Evolutionary conservation across 2,113 vertebrate species (phyloP).

Genomic region (Tachycineta bicolor): DNA sequence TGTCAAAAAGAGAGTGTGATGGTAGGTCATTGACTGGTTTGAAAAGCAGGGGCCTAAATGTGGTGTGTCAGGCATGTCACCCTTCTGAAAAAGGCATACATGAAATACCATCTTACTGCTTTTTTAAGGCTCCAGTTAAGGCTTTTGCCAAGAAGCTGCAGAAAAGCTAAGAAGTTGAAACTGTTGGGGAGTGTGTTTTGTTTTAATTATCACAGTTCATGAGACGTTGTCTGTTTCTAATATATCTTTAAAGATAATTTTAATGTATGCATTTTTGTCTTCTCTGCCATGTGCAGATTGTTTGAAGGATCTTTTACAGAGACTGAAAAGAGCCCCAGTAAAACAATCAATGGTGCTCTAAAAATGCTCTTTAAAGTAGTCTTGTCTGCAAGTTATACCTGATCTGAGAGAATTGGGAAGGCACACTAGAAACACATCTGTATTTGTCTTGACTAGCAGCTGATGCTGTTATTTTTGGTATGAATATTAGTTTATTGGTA

Average conservation of each 20-base stretch:
- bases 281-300: accelerated
- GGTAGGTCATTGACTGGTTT: not conserved
- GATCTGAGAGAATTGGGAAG: not conserved
- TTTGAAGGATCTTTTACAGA: not conserved
- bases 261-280: not conserved
- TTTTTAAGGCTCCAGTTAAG: not conserved
- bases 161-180: not conserved
- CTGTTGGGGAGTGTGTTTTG: accelerated
- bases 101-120: not conserved
- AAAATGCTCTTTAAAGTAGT: not conserved
- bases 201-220: not conserved
- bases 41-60: not conserved
- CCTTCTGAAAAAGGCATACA: not conserved
- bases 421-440: not conserved
- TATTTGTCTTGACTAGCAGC: not conserved
- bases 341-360: not conserved
- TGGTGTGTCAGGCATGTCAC: not conserved
- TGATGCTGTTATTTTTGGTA: not conserved
- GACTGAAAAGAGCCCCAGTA: not conserved
- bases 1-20: not conserved
- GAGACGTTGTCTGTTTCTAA: not conserved
- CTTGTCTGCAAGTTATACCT: not conserved
- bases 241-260: not conserved
- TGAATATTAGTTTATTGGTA: not conserved
- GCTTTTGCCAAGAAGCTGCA: not conserved